phyloP scores from a whole-genome alignment of 2,797 vertebrate genomes.

The Huso huso region DNA sequence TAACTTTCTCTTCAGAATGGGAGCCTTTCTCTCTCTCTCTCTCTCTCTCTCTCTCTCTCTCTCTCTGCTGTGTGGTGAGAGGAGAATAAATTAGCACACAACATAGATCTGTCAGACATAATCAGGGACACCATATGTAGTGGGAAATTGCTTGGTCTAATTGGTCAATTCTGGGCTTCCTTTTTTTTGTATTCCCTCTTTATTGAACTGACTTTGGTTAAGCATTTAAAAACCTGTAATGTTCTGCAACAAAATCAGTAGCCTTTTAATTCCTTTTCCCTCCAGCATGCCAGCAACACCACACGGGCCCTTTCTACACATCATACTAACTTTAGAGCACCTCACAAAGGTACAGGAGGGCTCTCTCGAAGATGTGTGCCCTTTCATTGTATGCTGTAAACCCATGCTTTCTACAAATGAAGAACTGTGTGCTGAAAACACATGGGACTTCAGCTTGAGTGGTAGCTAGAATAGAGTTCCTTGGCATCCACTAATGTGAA shows the following conservation, averaged over 20 bases:
- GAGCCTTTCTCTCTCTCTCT: no score
- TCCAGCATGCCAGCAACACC: no score
- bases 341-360: not conserved
- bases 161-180: slow-evolving; percentile 44
- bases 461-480: no score
- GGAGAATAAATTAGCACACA: not conserved
- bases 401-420: no score
- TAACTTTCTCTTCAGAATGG: no score
- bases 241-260: slow-evolving; percentile 46
- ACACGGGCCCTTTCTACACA: not conserved
- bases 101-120: slow-evolving; percentile 23
- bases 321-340: not conserved
- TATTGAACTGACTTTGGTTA: slow-evolving; percentile 44
- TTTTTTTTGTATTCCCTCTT: slow-evolving; percentile 10
- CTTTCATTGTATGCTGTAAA: no score
- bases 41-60: no score
- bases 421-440: no score
- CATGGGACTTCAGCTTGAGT: no score
- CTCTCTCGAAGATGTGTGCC: no score
- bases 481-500: no score
- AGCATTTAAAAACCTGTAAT: slow-evolving; percentile 44
- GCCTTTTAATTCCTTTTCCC: slow-evolving; percentile 25
- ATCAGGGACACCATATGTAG: slow-evolving; percentile 25
- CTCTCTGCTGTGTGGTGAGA: not conserved
- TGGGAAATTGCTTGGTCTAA: slow-evolving; percentile 32